Evolutionary conservation across 2,113 vertebrate species (phyloP).

Genomic region (Phalacrocorax aristotelis): DNA sequence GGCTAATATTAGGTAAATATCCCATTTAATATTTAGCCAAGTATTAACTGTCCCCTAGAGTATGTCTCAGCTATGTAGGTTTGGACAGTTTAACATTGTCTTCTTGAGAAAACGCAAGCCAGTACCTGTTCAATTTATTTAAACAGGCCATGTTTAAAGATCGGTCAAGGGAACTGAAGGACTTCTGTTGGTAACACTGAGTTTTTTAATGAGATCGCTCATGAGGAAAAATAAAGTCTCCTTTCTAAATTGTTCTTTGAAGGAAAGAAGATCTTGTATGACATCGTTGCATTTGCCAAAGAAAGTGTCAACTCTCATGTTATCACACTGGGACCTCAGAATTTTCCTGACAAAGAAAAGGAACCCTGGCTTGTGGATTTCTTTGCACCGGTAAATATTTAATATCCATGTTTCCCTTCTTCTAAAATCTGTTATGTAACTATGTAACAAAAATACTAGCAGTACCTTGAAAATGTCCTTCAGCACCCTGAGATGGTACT

Average conservation of each 20-base stretch:
- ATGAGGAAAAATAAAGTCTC: not conserved
- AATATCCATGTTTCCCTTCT: not conserved
- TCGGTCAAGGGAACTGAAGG: not conserved
- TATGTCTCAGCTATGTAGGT: not conserved
- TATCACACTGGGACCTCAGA: conserved; percentile 90
- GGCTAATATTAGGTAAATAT: not conserved
- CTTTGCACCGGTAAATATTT: conserved; percentile 89
- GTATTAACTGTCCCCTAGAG: not conserved
- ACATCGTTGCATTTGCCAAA: conserved; percentile 92
- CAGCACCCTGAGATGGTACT: not conserved
- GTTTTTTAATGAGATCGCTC: not conserved
- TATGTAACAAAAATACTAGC: not conserved
- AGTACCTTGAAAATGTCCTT: not conserved
- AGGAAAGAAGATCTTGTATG: conserved; percentile 94
- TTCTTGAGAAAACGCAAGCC: not conserved
- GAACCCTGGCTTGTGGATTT: conserved; percentile 98
- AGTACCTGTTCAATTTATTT: not conserved
- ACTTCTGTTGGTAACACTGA: not conserved
- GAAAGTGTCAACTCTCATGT: conserved; percentile 94
- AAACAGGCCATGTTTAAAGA: not conserved
- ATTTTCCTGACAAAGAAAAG: conserved; percentile 91
- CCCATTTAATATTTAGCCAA: not conserved
- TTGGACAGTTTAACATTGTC: not conserved
- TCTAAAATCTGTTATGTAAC: not conserved
- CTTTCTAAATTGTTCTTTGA: not conserved